Base-by-base conservation (phyloP, 2,797 vertebrate genomes). In the Microhierax caerulescens region DNA sequence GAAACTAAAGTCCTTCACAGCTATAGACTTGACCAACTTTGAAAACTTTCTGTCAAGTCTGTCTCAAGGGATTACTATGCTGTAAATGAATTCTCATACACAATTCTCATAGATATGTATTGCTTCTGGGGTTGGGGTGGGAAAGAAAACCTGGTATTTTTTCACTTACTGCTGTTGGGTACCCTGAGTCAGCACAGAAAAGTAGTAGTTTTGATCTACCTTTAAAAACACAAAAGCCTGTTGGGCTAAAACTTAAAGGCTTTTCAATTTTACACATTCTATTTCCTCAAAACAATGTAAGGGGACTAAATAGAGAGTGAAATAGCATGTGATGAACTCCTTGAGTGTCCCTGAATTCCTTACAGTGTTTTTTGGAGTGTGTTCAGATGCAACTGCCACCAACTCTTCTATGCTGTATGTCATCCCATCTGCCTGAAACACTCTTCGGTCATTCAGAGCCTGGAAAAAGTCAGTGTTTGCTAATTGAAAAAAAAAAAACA, bases 341-440 rank as follows among this genome's bases (percentile, higher is more conserved):
- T 39, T 53, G 17, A 79, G 17, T 3, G 19, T 11, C 23, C 21
- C 60, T 37, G 6, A 78, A 85, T 41, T 70, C 86, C 97, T 97
- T 99, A 99, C 99, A 97, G 98, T 99, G 96, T 99, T 99, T 98
- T 99, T 99, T 23, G 98, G 98, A 24, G 98, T 98, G 95, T 99
- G 98, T n/a, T 99, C 99, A 34, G 98, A 99, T 32, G 98, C 98
- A 92, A 99, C 96, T 68, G 98, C 77, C 93, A 99, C 98, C 98
- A 99, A 73, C 90, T 99, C 98, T 87, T 99, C 98, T 82, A 98
- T 96, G n/a, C 97, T 98, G 96, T 98, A 99, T 7, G 97, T 96
- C 11, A 97, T 96, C 60, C 97, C 80, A 20, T 98, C 98, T 74
- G 97, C 80, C 74, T 97, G 98, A 95, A 98, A 97, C 10, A 97